Conservation (phyloP, 2,888 invertebrate species). For the Digitonthophagus gazella region DNA sequence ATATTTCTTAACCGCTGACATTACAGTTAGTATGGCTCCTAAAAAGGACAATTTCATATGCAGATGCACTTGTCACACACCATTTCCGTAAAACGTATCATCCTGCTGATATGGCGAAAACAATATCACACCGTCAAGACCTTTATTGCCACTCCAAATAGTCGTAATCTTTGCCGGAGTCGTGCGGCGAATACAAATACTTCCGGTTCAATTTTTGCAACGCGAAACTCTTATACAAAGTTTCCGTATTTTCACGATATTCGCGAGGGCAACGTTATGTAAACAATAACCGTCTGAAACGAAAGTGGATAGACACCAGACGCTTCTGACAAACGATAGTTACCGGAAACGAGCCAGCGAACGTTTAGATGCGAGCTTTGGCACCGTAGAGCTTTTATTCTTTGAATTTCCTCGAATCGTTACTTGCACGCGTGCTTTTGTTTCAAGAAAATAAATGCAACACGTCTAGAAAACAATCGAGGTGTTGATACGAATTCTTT, state of each 20-base stretch:
- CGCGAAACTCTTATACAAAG: background rate
- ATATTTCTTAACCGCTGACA: background rate
- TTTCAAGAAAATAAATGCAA: too few relatives aligned
- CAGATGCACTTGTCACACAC: background rate
- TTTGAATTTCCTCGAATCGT: background rate
- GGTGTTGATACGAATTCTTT: too few relatives aligned
- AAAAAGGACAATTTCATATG: background rate
- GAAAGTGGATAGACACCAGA: background rate
- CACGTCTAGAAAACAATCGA: too few relatives aligned
- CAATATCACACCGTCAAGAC: background rate
- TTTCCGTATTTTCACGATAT: background rate
- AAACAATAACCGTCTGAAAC: background rate
- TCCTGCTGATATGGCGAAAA: background rate
- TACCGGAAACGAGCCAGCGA: background rate
- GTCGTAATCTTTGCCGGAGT: background rate
- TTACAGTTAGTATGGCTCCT: background rate
- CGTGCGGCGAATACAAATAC: too few relatives aligned
- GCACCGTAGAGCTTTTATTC: background rate
- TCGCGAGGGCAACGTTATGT: background rate
- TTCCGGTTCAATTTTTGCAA: too few relatives aligned
- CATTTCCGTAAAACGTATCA: background rate
- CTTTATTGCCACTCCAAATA: background rate
- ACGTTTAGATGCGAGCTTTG: background rate
- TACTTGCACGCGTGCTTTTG: too few relatives aligned
- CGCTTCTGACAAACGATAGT: background rate